Evolutionary conservation across 2,113 vertebrate genomes (phyloP).

Genomic region (Plectropomus leopardus): DNA sequence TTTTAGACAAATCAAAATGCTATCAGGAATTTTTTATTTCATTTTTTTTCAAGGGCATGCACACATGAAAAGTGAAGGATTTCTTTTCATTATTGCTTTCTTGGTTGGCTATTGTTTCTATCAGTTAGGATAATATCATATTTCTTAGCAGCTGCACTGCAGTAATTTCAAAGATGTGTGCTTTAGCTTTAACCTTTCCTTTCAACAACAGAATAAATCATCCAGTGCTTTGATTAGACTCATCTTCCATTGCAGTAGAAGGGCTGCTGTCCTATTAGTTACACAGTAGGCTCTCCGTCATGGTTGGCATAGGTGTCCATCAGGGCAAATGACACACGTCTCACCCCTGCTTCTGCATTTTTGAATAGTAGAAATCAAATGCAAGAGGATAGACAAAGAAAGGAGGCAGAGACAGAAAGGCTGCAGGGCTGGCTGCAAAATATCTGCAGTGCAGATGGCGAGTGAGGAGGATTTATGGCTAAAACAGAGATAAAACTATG

Average conservation of each 20-base stretch:
- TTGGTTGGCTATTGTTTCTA: too few species aligned
- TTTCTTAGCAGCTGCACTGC: slow-evolving; percentile 16
- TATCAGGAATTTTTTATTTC: background rate
- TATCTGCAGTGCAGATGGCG: slow-evolving; percentile 35
- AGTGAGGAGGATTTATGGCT: slow-evolving; percentile 2
- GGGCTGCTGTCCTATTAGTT: slow-evolving; percentile 17
- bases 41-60: background rate
- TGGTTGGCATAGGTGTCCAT: slow-evolving; percentile 19
- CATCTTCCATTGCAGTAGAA: slow-evolving; percentile 4
- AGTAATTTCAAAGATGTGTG: slow-evolving; percentile 21
- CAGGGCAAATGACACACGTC: slow-evolving; percentile 13
- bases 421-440: slow-evolving; percentile 26
- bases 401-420: background rate
- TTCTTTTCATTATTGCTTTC: background rate
- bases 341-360: background rate
- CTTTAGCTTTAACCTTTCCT: slow-evolving; percentile 30
- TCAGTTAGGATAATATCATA: background rate
- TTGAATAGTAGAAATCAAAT: slow-evolving; percentile 17
- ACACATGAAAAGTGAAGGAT: background rate
- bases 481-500: background rate
- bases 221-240: background rate
- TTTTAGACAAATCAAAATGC: background rate
- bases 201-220: slow-evolving; percentile 27
- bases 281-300: slow-evolving; percentile 7
- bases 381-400: slow-evolving; percentile 1